Evolutionary conservation across 2,797 vertebrate species (phyloP).

Genomic region (Leuciscus waleckii): DNA sequence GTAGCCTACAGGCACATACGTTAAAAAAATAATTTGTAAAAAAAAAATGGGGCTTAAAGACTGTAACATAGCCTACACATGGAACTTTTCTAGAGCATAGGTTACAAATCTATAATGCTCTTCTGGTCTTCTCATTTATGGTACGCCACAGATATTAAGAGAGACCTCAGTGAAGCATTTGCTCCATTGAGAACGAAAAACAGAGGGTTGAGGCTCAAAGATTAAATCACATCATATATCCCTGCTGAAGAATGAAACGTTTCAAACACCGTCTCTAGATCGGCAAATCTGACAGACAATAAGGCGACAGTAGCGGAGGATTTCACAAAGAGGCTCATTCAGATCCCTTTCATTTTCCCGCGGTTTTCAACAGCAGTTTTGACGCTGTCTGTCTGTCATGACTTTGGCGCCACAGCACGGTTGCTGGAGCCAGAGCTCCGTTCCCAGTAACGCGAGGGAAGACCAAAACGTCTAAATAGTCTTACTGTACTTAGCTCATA

Average conservation of each 20-base stretch:
- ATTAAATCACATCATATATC: conserved; percentile 68
- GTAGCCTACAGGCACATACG: conserved; percentile 54
- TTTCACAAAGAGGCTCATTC: conserved; percentile 67
- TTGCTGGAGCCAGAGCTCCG: conserved; percentile 50
- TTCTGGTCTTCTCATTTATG: conserved; percentile 33
- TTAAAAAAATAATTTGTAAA: no score
- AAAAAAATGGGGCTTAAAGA: background rate
- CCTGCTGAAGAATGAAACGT: conserved; percentile 55
- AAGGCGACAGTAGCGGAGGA: conserved; percentile 67
- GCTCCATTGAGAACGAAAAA: conserved; percentile 51
- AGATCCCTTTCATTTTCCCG: conserved; percentile 68
- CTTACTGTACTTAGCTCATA: conserved; percentile 58
- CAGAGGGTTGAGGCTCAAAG: conserved; percentile 64
- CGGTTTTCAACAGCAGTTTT: conserved; percentile 71
- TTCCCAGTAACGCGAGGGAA: conserved; percentile 65
- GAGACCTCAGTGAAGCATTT: conserved; percentile 6
- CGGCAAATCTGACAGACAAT: conserved; percentile 72
- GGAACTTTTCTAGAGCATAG: background rate
- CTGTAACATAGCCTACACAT: background rate
- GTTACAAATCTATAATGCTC: background rate
- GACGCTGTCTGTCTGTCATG: conserved; percentile 74
- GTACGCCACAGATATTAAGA: conserved; percentile 21
- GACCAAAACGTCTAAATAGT: conserved; percentile 67
- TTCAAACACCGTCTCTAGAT: conserved; percentile 67
- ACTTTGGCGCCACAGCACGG: conserved; percentile 76